These are phyloP conservation scores for Panzeria rudis DNA, from an alignment of 2,888 invertebrate genomes.

Conservation along the genomic window DNA sequence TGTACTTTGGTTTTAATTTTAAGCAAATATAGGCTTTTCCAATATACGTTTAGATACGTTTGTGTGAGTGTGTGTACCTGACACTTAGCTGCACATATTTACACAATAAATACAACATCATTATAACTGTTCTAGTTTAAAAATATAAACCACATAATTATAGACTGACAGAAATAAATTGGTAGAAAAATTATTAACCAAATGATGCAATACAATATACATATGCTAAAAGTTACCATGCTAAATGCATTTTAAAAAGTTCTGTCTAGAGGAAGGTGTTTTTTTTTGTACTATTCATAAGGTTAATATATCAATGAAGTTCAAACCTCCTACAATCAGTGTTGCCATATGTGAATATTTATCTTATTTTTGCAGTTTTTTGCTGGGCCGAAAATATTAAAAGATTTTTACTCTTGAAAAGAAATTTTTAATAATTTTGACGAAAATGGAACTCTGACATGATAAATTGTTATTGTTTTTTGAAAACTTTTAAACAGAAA, in stretches of 20 bases:
- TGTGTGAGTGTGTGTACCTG: neutral
- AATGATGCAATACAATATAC: constrained; percentile 16
- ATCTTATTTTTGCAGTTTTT: too few relatives aligned
- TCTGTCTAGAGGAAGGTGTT: neutral
- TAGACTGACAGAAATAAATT: constrained; percentile 57
- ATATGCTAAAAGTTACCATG: neutral
- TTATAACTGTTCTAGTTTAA: constrained; percentile 50
- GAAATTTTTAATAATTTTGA: too few relatives aligned
- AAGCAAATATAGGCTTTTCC: neutral
- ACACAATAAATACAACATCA: constrained; percentile 52
- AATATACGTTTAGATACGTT: neutral
- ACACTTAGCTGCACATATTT: constrained; percentile 11
- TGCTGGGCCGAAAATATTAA: too few relatives aligned
- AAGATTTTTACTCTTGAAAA: too few relatives aligned
- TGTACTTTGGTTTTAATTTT: constrained; percentile 5
- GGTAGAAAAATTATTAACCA: constrained; percentile 26
- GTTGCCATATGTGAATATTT: too few relatives aligned
- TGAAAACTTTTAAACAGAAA: too few relatives aligned
- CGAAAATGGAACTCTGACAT: too few relatives aligned
- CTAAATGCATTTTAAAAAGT: constrained; percentile 12
- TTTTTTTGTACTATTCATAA: neutral
- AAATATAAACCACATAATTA: constrained; percentile 50
- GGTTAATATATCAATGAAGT: neutral
- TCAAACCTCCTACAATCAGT: too few relatives aligned
- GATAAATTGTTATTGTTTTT: too few relatives aligned